Evolutionary conservation across 1,140 invertebrate genomes (phyloP), one percentile per base, ranked within the genome.

Genomic region (Drosophila pandora): DNA sequence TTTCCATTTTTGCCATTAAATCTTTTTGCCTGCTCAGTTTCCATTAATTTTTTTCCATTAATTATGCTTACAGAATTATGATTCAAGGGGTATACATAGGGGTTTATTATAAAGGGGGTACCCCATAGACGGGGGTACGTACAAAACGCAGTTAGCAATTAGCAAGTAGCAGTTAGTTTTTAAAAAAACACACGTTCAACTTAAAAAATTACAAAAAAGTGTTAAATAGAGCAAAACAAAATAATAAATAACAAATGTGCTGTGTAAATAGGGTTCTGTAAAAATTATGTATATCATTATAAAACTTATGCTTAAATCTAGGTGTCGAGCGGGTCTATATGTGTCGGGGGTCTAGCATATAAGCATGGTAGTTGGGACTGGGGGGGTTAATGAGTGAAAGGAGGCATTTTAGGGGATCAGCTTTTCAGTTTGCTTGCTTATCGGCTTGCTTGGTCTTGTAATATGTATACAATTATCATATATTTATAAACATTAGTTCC

Each of bases 401-500:
- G 9, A n/a, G 41, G 39, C 17, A 17, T 17, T 17, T 41, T n/a
- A 17, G n/a, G 13, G 13, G 41, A 13, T 6, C 5, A 1, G 37
- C n/a, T 10, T 72, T 76, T 75, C 17, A 17, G 71, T 79, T 80
- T 78, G 70, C 70, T 82, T 87, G 78, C 75, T 79, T 77, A 69
- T 70, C 45, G 63, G 71, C 74, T 76, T 72, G 78, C 82, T 87
- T 87, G 83, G 83, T 87, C 83, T 87, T 74, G 73, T 83, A 79
- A 88, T 88, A 87, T 87, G 79, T 87, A 78, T 87, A 79, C 74
- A 76, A 75, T 74, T 87, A 83, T 87, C 88, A 91, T 90, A 91
- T 91, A 91, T 91, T 91, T 82, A 91, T 91, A 89, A 91, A 91
- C 89, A 91, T 90, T 75, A 91, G 74, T 91, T 91, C 90, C 90